Base-by-base conservation (phyloP, 2,113 vertebrate species). In the Anas platyrhynchos region DNA sequence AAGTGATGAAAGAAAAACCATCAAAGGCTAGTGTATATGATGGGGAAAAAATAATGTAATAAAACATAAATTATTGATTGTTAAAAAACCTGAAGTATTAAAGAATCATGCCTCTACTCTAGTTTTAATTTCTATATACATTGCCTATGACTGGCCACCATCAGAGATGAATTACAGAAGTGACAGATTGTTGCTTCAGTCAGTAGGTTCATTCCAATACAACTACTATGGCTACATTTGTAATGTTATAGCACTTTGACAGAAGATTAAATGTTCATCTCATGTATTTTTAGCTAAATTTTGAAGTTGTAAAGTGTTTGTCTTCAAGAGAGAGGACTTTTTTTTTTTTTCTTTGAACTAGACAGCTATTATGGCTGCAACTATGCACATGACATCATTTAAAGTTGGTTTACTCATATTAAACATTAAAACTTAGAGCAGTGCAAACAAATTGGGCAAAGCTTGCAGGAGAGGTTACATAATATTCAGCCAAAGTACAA, bases 331-430 rank as follows among this genome's bases (percentile, higher is more conserved):
- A 11, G 5, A 7, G 2, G 0, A 25, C 50, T 36, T 48, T 29
- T 46, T 65, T 43, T 43, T 29, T 38, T 14, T 13, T 52, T 46
- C 54, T 52, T 48, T 29, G 25, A 84, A 61, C 10, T 36, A 15
- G 18, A 15, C 9, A 48, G 13, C 32, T 48, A 15, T 48, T 48
- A 48, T 48, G 9, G 46, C 46, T 48, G 46, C 46, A 48, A 22
- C 20, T 48, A 32, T 13, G 11, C 9, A 34, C 1, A 17, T 34
- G 0, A 52, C 1, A 17, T 34, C 0, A 56, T 66, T 68, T 83
- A 67, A 74, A 50, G 38, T 26, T 54, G 26, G 46, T 77, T 68
- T 23, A 20, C 78, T 48, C 14, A 18, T 61, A 36, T 29, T 69
- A 54, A 14, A n/a, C 38, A 21, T 31, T 77, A 55, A 81, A 74